Evolutionary conservation across 2,888 invertebrate genomes (phyloP), one percentile per base, ranked within the genome.

Genomic region (Tachina fera): DNA sequence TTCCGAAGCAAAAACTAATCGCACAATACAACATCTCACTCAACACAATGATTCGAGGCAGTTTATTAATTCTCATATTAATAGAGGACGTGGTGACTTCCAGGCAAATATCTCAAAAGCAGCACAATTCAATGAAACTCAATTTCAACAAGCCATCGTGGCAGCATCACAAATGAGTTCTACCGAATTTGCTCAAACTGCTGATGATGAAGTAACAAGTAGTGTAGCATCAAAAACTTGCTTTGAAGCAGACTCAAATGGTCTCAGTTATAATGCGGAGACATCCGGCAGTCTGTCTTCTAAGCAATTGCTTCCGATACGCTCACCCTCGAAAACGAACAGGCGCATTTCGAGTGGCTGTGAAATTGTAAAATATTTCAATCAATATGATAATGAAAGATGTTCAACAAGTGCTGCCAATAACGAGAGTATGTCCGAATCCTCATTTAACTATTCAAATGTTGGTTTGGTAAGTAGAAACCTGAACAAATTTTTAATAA

Each of bases 391-490:
- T 78, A 13, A 87, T 60, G 90, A 90, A 76, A 56, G 88, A 43
- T 88, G 89, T 1, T 74, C 87, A 1, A 43, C 88, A 19, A 88
- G 88, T 6, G 76, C 83, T 10, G 9, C 56, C n/a, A 77, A 87
- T 31, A 88, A 88, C 84, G 87, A 87, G 9, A 89, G 87, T 51
- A 65, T 89, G 58, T 90, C 90, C 0, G 90, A 91, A 49, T 86
- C 89, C 2, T 88, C 89, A 10, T 63, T 90, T 9, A 91, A 89
- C 75, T 91, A 91, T 87, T 90, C 91, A 4, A 91, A 88, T 78
- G 88, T 91, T 47, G 91, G 91, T 83, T 83, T 90, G 89, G 91
- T 91, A 88, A 89, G 89, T 89, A 49, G 47, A 43, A 6, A 53
- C n/a, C 11, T 19, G 5, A 31, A 31, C 2, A 31, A 5, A 68